A percentile compares a stretch with the other conserved stretches of the same genome.
Conservation (phyloP, 2,797 vertebrate genomes). For the Etheostoma perlongum region DNA sequence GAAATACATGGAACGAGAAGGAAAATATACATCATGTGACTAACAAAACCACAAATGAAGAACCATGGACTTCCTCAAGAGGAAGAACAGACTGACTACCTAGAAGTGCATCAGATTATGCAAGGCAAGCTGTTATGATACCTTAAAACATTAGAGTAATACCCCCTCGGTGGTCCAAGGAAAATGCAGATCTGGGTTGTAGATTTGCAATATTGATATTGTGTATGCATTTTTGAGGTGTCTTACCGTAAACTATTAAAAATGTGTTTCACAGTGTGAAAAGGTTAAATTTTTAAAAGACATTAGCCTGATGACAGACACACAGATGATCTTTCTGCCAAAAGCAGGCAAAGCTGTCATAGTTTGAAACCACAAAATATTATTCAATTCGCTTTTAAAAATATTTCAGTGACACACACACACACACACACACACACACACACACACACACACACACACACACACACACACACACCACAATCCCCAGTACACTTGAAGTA, state of each 20-base stretch:
- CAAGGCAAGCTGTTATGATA: constrained; percentile 11
- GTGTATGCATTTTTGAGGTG: background rate
- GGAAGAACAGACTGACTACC: constrained; percentile 16
- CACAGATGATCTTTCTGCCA: constrained; percentile 3
- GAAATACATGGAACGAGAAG: constrained; percentile 48
- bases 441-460: constrained; percentile 30
- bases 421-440: constrained; percentile 30
- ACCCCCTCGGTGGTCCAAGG: background rate
- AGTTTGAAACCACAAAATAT: constrained; percentile 47
- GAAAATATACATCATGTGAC: constrained; percentile 49
- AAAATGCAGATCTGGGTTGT: constrained; percentile 1
- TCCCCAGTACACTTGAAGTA: constrained; percentile 13
- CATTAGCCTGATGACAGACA: constrained; percentile 14
- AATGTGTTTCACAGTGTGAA: constrained; percentile 1
- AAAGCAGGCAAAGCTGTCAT: constrained; percentile 26
- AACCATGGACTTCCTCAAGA: constrained; percentile 25
- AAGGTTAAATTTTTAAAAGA: constrained; percentile 8
- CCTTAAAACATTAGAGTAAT: background rate
- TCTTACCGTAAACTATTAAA: background rate
- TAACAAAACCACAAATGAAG: constrained; percentile 50
- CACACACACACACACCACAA: constrained; percentile 17
- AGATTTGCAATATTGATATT: background rate
- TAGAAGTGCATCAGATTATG: constrained; percentile 26
- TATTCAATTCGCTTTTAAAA: constrained; percentile 46
- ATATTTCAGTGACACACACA: constrained; percentile 22